phyloP scores from a whole-genome alignment of 2,797 vertebrate species.

The Pipistrellus kuhlii region DNA sequence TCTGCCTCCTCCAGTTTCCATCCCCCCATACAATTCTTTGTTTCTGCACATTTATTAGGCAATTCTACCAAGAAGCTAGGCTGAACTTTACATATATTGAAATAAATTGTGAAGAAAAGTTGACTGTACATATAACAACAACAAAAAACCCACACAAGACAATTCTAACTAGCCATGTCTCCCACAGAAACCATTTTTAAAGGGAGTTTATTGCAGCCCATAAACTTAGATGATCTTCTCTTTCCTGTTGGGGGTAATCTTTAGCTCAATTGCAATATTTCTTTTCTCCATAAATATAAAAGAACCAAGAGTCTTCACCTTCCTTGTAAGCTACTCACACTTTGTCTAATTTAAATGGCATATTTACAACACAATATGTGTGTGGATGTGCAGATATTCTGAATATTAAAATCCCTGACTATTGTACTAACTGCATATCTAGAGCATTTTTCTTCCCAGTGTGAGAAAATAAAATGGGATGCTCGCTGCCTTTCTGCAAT shows the following conservation, averaged over 20 bases:
- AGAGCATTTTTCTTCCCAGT: not conserved
- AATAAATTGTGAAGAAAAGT: constrained; percentile 43
- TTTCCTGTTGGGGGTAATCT: not conserved
- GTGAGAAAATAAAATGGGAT: not conserved
- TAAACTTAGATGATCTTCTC: not conserved
- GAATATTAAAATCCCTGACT: constrained; percentile 25
- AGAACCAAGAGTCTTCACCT: not conserved
- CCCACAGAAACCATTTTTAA: constrained; percentile 52
- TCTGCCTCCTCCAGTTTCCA: not conserved
- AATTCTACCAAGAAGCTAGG: constrained; percentile 1
- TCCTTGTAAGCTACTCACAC: not conserved
- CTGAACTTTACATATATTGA: not conserved
- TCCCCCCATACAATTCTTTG: not conserved
- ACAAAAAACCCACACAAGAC: not conserved
- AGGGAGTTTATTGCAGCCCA: not conserved
- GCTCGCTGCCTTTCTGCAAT: not conserved
- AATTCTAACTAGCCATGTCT: not conserved
- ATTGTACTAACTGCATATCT: not conserved
- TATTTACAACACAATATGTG: not conserved
- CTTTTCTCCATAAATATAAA: constrained; percentile 44
- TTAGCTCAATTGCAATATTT: constrained; percentile 43
- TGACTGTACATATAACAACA: not conserved
- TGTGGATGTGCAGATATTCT: not conserved
- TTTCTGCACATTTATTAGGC: constrained; percentile 4
- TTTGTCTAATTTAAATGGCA: not conserved